Evolutionary conservation across 1,140 invertebrate genomes (phyloP), one percentile per base, ranked within the genome.

Genomic region (Antheraea mylitta): DNA sequence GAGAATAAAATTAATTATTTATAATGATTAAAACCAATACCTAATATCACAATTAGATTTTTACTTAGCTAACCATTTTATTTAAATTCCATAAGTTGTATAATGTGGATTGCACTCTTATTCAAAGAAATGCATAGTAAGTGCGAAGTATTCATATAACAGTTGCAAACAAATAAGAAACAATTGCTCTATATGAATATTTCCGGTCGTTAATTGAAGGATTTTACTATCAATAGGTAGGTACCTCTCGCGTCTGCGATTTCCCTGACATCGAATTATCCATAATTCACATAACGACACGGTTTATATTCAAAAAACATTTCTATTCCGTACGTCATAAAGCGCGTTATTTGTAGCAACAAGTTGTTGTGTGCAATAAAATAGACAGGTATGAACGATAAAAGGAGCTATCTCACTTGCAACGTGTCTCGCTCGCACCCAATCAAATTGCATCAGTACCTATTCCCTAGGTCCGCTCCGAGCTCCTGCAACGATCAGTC

Each of bases 391-490:
- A 53, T 53, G 45, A 16, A 53, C 45, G 45, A 53, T 53, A 53
- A 53, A 53, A 53, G 45, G 45, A 53, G 16, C 45, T 53, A 53
- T 53, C 45, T 53, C 45, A 16, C 11, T 53, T 53, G 45, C 45
- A 53, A 13, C 45, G 45, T 16, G 11, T 53, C 45, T 53, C 45
- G 45, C 45, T 53, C 45, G 45, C 45, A 53, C 45, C 45, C 45
- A 53, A 53, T 53, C 45, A 53, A 53, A 53, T 53, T 53, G 45
- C 45, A 53, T 53, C 45, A 53, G 45, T 53, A 30, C 22, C 22
- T 30, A 16, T 53, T 53, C 45, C 45, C 45, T 16, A 16, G 45
- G 45, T 16, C 38, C 38, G 11, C 8, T 42, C 45, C 7, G 45
- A 16, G 45, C 45, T 53, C 45, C 45, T 53, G 45, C 45, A 53